These are phyloP conservation scores for Diglossa cyanea DNA, from an alignment of 2,797 vertebrate genomes.

Conservation along the genomic window DNA sequence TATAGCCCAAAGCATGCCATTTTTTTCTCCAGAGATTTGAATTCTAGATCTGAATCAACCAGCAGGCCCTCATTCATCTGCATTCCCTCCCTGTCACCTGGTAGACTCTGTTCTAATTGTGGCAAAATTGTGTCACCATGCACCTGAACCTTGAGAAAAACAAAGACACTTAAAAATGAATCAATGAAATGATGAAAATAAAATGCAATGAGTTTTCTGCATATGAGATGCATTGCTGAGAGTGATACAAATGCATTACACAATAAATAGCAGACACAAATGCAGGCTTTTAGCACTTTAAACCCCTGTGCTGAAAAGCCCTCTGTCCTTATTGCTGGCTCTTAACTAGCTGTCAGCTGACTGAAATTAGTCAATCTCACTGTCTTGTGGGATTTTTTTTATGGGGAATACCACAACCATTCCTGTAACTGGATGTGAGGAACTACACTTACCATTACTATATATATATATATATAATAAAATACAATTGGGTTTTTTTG, in stretches of 20 bases:
- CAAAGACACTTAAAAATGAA: not conserved
- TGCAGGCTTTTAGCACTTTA: not conserved
- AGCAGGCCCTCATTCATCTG: rapidly evolving
- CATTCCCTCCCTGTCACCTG: not conserved
- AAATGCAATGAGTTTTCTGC: not conserved
- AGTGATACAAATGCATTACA: not conserved
- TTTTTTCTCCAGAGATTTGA: not conserved
- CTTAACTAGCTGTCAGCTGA: not conserved
- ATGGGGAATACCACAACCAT: not conserved
- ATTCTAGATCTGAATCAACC: not conserved
- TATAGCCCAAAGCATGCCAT: not conserved
- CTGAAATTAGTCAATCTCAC: not conserved
- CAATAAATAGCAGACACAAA: not conserved
- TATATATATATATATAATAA: not conserved
- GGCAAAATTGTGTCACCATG: not conserved
- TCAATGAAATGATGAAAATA: not conserved
- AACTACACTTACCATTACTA: not conserved
- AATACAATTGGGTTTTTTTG: not conserved
- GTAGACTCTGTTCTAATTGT: not conserved
- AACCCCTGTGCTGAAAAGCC: not conserved
- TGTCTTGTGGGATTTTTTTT: not conserved
- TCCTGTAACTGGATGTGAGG: not conserved
- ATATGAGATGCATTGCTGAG: not conserved
- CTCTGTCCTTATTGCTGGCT: not conserved
- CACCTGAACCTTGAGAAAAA: not conserved